These are phyloP conservation scores for Clostera curtula DNA, from an alignment of 2,888 invertebrate species.

Conservation along the genomic window DNA sequence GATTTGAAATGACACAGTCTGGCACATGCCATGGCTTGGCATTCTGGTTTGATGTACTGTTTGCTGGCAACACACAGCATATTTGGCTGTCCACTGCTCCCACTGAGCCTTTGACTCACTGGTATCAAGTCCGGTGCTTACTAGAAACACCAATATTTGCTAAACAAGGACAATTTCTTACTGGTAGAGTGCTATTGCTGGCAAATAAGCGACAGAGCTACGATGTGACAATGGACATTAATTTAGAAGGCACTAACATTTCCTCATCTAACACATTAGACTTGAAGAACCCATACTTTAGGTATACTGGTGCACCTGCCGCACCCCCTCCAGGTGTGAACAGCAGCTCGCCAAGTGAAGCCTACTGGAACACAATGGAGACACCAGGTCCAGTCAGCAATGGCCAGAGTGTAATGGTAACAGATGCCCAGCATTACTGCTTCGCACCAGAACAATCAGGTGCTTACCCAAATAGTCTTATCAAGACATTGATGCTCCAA, in stretches of 20 bases:
- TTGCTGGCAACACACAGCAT: conserved; percentile 90
- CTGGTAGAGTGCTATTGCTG: conserved; percentile 89
- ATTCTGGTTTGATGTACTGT: conserved; percentile 99
- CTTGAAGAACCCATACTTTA: conserved; percentile 98
- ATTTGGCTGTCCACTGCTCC: conserved; percentile 99
- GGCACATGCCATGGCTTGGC: conserved; percentile 98
- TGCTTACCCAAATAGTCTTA: conserved; percentile 62
- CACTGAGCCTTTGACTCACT: conserved; percentile 98
- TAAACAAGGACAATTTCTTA: conserved; percentile 93
- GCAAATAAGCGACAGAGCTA: conserved; percentile 99
- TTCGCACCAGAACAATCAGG: conserved; percentile 54
- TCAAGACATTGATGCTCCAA: conserved; percentile 71
- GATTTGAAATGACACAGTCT: conserved; percentile 93
- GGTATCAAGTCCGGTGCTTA: conserved; percentile 99
- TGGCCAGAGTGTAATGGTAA: conserved; percentile 59
- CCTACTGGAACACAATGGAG: conserved; percentile 91
- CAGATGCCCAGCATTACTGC: conserved; percentile 62
- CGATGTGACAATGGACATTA: conserved; percentile 96
- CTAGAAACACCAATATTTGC: conserved; percentile 95
- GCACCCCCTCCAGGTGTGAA: conserved; percentile 94
- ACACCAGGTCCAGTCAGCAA: conserved; percentile 75
- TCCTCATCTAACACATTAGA: conserved; percentile 94
- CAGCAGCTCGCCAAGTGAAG: conserved; percentile 93
- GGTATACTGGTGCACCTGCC: conserved; percentile 95
- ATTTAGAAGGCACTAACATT: conserved; percentile 90